Conservation (phyloP, 2,113 vertebrate genomes). For the Anas platyrhynchos region DNA sequence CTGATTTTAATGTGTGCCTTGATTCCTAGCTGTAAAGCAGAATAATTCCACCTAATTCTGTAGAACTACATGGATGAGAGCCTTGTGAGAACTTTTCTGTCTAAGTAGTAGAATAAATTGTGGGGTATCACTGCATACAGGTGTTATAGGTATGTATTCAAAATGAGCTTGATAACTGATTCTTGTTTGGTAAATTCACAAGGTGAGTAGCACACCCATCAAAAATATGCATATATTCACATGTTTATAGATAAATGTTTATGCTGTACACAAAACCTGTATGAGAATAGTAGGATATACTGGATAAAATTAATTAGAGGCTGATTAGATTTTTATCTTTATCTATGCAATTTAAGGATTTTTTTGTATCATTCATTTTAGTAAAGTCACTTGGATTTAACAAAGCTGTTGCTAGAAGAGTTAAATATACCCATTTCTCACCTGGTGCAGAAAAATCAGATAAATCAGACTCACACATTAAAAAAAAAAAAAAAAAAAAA, state of each 20-base stretch:
- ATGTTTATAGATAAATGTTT: background rate
- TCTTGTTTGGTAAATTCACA: background rate
- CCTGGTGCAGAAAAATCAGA: background rate
- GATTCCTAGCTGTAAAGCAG: background rate
- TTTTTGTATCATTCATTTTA: background rate
- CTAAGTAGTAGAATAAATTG: background rate
- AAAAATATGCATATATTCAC: background rate
- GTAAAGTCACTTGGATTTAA: background rate
- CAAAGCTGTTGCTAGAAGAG: fast-evolving
- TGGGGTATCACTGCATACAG: background rate
- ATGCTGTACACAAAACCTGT: background rate
- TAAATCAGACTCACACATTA: background rate
- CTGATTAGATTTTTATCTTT: background rate
- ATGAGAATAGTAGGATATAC: background rate
- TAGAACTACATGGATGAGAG: background rate
- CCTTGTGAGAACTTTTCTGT: background rate
- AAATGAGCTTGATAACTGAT: background rate
- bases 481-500: background rate
- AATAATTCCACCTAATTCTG: background rate
- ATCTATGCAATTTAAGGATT: background rate
- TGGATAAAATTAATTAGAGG: background rate
- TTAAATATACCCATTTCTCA: background rate
- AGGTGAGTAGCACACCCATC: background rate
- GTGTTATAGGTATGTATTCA: background rate
- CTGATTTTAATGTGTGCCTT: background rate